Evolutionary conservation across 2,113 vertebrate genomes (phyloP).

Genomic region (Echinops telfairi): DNA sequence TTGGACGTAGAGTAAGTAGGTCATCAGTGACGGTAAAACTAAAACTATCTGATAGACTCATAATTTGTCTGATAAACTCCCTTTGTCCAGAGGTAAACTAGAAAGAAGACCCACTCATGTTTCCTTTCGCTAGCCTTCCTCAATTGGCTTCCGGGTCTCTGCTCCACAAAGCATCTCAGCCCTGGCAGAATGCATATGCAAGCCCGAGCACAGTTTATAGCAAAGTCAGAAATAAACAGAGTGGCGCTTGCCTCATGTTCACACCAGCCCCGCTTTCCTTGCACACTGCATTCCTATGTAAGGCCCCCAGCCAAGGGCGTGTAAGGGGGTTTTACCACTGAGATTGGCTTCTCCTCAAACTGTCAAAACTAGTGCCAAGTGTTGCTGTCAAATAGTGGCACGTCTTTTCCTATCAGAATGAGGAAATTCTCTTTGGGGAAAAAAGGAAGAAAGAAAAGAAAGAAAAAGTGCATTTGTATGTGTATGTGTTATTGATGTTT

Average conservation of each 20-base stretch:
- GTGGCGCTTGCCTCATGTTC: constrained; percentile 20
- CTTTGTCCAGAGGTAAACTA: neutral
- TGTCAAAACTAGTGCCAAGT: constrained; percentile 75
- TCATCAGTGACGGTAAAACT: neutral
- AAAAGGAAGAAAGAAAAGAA: neutral
- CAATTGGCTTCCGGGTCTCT: neutral
- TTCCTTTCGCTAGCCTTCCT: neutral
- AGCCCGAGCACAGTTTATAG: constrained; percentile 66
- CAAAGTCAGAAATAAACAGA: constrained; percentile 72
- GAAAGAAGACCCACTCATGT: neutral
- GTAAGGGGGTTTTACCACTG: constrained; percentile 64
- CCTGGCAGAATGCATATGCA: neutral
- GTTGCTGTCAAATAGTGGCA: constrained; percentile 73
- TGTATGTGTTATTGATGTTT: constrained; percentile 9
- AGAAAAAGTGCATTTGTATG: constrained; percentile 17
- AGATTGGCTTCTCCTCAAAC: constrained; percentile 71
- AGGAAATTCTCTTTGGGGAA: constrained; percentile 46
- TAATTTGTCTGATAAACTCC: too few relatives aligned
- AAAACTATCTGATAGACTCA: neutral
- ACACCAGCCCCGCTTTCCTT: constrained; percentile 36
- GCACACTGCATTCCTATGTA: neutral
- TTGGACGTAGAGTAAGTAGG: neutral
- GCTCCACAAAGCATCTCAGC: neutral
- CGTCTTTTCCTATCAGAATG: constrained; percentile 68
- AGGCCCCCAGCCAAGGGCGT: constrained; percentile 72